phyloP scores from a whole-genome alignment of 2,888 invertebrate species.

The Smittia sp. region DNA sequence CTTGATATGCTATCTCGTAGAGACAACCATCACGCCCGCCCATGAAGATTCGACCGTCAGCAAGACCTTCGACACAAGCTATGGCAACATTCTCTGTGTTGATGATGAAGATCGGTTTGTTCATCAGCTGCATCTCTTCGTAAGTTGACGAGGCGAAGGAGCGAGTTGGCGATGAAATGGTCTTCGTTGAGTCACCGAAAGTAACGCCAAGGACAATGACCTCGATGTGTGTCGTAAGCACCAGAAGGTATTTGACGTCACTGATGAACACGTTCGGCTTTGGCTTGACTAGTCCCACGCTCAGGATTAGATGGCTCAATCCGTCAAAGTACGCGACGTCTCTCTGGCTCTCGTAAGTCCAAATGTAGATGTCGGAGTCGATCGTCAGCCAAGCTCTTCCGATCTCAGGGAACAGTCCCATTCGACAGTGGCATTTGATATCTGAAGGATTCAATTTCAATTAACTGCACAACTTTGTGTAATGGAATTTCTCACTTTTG shows the following conservation, averaged over 20 bases:
- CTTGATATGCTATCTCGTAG: constrained; percentile 93
- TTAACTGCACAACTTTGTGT: background rate
- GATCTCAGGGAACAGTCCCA: constrained; percentile 97
- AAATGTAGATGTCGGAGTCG: constrained; percentile 92
- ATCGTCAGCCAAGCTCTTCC: constrained; percentile 95
- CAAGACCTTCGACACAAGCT: constrained; percentile 76
- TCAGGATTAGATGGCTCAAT: constrained; percentile 87
- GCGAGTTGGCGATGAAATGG: constrained; percentile 46
- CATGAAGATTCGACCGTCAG: constrained; percentile 86
- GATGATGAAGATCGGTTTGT: constrained; percentile 90
- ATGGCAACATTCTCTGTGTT: constrained; percentile 87
- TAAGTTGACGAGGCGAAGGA: constrained; percentile 46
- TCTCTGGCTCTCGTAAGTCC: constrained; percentile 94
- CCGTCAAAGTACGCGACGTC: constrained; percentile 98
- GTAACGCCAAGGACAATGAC: constrained; percentile 61
- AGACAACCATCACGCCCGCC: constrained; percentile 92
- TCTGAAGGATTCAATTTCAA: constrained; percentile 58
- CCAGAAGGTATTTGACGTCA: constrained; percentile 85
- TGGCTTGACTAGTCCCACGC: constrained; percentile 87
- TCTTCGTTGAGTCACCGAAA: constrained; percentile 49
- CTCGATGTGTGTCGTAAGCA: constrained; percentile 92
- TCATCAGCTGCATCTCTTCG: constrained; percentile 84
- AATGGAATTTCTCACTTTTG: constrained; percentile 66
- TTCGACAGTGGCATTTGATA: constrained; percentile 93
- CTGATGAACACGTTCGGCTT: constrained; percentile 84